These are phyloP conservation scores for Acanthopagrus latus DNA, from an alignment of 2,797 vertebrate genomes.

Conservation along the genomic window DNA sequence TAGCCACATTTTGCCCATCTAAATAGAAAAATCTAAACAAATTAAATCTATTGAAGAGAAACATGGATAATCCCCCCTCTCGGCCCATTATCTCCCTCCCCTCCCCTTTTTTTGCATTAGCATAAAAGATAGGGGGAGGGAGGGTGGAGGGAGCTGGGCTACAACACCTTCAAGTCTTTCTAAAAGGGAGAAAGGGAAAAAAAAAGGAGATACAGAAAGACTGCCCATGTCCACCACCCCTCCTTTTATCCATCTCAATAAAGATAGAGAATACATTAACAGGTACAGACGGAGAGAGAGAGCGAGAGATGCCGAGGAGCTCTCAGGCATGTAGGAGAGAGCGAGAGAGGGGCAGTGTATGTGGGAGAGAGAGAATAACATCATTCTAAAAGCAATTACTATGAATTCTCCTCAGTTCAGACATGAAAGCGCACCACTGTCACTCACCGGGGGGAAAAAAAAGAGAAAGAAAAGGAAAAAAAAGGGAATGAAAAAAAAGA, in stretches of 20 bases:
- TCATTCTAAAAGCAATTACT: constrained; percentile 88
- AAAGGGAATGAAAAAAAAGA: constrained; percentile 32
- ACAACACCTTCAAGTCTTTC: constrained; percentile 51
- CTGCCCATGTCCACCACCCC: constrained; percentile 46
- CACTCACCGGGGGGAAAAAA: constrained; percentile 72
- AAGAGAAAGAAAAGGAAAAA: constrained; percentile 1
- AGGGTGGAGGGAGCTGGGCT: constrained; percentile 1
- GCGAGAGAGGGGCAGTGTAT: constrained; percentile 37
- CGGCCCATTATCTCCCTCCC: constrained; percentile 56
- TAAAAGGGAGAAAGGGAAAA: constrained; percentile 43
- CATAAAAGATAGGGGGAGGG: constrained; percentile 57
- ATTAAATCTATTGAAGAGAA: constrained; percentile 74
- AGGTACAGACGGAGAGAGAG: constrained; percentile 49
- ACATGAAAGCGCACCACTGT: constrained; percentile 85
- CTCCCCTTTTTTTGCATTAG: constrained; percentile 50
- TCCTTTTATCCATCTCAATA: constrained; percentile 67
- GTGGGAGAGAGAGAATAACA: constrained; percentile 77
- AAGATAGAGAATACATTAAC: constrained; percentile 72
- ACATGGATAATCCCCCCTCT: constrained; percentile 72
- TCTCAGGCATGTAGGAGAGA: constrained; percentile 32
- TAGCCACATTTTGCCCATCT: constrained; percentile 68
- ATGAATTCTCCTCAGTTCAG: constrained; percentile 88
- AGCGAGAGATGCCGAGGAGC: constrained; percentile 30
- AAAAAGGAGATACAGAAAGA: constrained; percentile 34
- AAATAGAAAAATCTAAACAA: constrained; percentile 78